Conservation (phyloP, 2,113 vertebrate species). For the Entomyzon cyanotis region DNA sequence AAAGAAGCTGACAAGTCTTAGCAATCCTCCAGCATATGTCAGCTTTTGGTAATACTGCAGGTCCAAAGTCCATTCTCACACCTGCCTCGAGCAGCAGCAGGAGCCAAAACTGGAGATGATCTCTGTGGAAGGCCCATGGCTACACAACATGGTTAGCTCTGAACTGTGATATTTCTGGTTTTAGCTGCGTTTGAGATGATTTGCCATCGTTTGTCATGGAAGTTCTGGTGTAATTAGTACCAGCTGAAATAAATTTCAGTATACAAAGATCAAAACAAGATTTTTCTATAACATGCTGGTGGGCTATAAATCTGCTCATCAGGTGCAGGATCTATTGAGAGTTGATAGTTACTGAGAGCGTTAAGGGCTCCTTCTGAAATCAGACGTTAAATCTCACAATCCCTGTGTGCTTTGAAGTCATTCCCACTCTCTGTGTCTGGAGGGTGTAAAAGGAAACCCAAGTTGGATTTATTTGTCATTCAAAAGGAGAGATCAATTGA, state of each 20-base stretch:
- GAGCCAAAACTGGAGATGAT: neutral
- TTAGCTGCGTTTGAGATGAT: neutral
- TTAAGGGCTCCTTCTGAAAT: neutral
- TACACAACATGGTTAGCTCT: neutral
- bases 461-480: neutral
- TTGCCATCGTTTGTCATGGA: neutral
- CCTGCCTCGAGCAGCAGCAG: neutral
- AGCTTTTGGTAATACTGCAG: constrained; percentile 6
- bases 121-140: neutral
- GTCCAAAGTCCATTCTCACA: constrained; percentile 30
- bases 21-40: constrained; percentile 41
- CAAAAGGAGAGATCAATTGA: neutral
- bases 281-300: neutral
- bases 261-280: constrained; percentile 3
- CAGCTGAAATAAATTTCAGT: constrained; percentile 27
- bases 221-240: constrained; percentile 10
- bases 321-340: neutral
- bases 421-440: neutral
- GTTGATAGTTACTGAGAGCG: neutral
- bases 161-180: neutral
- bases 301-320: constrained; percentile 36
- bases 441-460: neutral
- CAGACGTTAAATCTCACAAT: neutral
- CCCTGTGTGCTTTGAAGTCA: neutral
- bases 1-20: constrained; percentile 48